phyloP scores from a whole-genome alignment of 2,797 vertebrate genomes.

The Limosa lapponica region DNA sequence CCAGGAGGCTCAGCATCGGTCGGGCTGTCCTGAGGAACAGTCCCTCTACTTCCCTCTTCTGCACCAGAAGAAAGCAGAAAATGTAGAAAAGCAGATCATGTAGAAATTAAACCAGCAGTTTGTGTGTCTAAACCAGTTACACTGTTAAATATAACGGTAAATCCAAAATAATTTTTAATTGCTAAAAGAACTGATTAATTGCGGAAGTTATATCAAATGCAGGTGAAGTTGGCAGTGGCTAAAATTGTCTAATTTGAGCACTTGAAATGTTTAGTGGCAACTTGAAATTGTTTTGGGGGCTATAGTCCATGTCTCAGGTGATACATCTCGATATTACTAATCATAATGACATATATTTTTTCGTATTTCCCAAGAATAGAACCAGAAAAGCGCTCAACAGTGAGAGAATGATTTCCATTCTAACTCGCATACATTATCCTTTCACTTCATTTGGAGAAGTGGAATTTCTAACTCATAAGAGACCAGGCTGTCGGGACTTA shows the following conservation, averaged over 20 bases:
- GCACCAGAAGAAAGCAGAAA: background rate
- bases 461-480: conserved; percentile 11
- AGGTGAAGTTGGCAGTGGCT: background rate
- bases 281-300: background rate
- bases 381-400: background rate
- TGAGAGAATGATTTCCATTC: background rate
- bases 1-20: background rate
- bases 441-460: background rate
- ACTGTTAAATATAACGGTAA: background rate
- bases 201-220: background rate
- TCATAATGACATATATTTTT: background rate
- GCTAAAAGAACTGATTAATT: background rate
- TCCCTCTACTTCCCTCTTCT: background rate
- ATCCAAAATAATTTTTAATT: background rate
- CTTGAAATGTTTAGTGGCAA: background rate
- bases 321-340: background rate
- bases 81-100: background rate
- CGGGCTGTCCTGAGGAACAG: background rate
- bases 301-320: background rate
- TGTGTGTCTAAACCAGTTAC: background rate
- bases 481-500: background rate
- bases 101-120: background rate
- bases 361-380: background rate
- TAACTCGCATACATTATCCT: background rate
- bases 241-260: background rate